Evolutionary conservation across 2,113 vertebrate genomes (phyloP), one percentile per base, ranked within the genome.

Genomic region (Chloropsis hardwickii): DNA sequence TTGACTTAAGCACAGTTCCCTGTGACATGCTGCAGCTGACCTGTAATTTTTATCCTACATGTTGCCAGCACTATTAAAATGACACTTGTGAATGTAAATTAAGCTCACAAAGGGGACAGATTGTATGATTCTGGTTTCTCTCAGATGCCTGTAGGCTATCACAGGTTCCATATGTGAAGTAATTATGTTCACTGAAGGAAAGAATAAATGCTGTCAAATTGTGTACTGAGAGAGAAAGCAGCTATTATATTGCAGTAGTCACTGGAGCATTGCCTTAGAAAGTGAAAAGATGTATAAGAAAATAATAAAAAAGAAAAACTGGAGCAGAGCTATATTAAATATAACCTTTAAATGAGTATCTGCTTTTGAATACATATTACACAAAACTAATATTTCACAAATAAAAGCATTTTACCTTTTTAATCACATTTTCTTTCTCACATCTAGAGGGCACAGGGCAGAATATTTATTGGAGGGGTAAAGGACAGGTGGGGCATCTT

Each of bases 161-260:
- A 98, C 98, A 98, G 97, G 98, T 98, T 98, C 98, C 98, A 98
- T 98, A 98, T 98, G 98, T 98, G 97, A 98, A 98, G 98, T 98
- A 98, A 98, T 98, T 98, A 98, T 98, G 97, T 97, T 98, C 98
- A 98, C 97, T 98, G 98, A 98, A 98, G 98, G 98, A 98, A 98
- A 98, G 97, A 98, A 98, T 98, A 98, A 98, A 98, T 98, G 98
- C 98, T 98, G 98, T 98, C 98, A 98, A 97, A 98, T 97, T 98
- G 97, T 98, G 97, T 98, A 97, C 95, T 92, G 97, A 97, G 97
- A 97, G 95, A 98, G 97, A 98, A 98, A 98, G 98, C 97, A 97
- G 97, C 97, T 98, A 98, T 98, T 98, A 98, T 98, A 98, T 98
- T 97, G 96, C 98, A 98, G 98, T 93, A 98, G 97, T 98, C 91